phyloP scores from a whole-genome alignment of 2,113 vertebrate species.

The Saguinus midas region DNA sequence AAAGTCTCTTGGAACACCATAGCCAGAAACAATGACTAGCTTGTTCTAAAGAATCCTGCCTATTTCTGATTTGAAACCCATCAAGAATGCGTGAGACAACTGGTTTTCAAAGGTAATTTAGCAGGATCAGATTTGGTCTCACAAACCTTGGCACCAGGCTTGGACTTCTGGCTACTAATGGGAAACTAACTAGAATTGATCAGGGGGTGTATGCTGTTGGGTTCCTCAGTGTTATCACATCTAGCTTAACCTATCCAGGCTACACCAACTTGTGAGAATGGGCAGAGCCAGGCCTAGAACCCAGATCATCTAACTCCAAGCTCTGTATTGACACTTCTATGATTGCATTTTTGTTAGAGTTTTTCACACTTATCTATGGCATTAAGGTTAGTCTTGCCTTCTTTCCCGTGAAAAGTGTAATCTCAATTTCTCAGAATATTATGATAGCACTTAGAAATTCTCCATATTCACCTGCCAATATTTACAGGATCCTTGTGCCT shows the following conservation, averaged over 20 bases:
- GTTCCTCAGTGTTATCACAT: rapidly evolving
- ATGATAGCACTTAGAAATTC: not conserved
- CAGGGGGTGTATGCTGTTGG: too few relatives aligned
- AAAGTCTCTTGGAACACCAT: not conserved
- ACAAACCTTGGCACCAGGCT: not conserved
- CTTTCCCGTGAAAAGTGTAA: not conserved
- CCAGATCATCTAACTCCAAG: not conserved
- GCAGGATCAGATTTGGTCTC: not conserved
- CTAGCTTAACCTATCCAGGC: not conserved
- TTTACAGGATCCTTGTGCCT: not conserved
- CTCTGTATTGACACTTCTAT: not conserved
- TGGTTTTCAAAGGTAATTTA: not conserved
- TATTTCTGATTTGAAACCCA: not conserved
- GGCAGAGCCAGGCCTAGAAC: too few relatives aligned
- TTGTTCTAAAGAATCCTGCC: not conserved
- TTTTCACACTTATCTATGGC: not conserved
- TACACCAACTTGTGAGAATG: not conserved
- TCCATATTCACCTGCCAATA: not conserved
- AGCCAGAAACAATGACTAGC: not conserved
- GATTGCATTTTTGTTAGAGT: not conserved
- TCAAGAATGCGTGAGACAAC: not conserved
- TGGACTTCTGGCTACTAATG: not conserved
- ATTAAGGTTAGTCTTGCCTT: not conserved
- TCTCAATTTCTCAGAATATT: not conserved
- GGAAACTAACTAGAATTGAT: not conserved